Percentiles rank a stretch among this genome's conserved stretches.
Evolutionary conservation across 2,888 invertebrate species (phyloP).

Genomic region (Selenia dentaria): DNA sequence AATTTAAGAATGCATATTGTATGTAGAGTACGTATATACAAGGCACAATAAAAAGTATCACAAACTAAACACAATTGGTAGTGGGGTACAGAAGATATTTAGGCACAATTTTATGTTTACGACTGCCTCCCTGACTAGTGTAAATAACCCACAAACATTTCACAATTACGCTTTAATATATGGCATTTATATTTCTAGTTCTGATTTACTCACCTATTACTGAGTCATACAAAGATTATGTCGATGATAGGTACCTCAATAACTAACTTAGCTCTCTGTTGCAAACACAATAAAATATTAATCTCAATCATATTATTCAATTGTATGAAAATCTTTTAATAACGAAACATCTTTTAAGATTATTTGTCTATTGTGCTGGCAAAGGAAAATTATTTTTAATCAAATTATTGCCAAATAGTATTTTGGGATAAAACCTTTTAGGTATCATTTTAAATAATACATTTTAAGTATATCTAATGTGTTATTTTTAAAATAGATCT

Average conservation of each 20-base stretch:
- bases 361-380: no score
- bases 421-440: constrained; percentile 9
- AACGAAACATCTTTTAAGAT: no score
- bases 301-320: no score
- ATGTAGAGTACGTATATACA: constrained; percentile 8
- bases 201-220: no score
- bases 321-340: no score
- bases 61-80: constrained; percentile 12
- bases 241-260: no score
- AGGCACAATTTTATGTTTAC: background rate
- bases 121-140: constrained; percentile 9
- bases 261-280: no score
- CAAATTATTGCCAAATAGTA: background rate
- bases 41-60: constrained; percentile 19
- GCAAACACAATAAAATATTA: no score
- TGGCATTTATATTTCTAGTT: no score
- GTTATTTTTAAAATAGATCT: constrained; percentile 37
- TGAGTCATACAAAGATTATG: no score
- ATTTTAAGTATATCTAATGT: constrained; percentile 36
- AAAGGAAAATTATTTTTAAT: background rate
- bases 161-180: no score
- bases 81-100: background rate
- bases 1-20: constrained; percentile 5
- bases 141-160: background rate
- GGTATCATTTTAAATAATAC: constrained; percentile 24